Base-by-base conservation (phyloP, 2,888 invertebrate genomes). In the Myathropa florea region DNA sequence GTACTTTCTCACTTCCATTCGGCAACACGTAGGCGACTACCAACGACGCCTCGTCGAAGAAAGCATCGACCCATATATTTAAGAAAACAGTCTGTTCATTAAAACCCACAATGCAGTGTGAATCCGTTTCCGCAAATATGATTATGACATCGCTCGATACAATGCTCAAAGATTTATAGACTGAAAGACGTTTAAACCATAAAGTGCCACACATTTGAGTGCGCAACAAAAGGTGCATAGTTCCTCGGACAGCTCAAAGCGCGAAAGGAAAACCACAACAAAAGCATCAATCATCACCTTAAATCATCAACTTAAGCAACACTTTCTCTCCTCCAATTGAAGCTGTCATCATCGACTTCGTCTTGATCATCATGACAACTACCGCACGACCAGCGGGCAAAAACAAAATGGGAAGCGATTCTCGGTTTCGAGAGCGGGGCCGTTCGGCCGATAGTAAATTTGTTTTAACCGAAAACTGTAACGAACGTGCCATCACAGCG, bases 251-350 rank as follows among this genome's bases (percentile, higher is more conserved):
- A 6, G n/a, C 10, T 55, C 26, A 61, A 72, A 26, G 30, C 28
- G 33, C 10, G 36, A 55, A 24, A 24, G 24, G n/a, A 73, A 55
- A 33, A 46, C 18, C 46, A 46, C 46, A 46, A 46, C 18, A 63
- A 18, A 18, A 55, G 24, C 55, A 72, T 72, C 46, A 72, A 63
- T 72, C 61, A 61, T 70, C 26, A 71, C 46, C 28, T 60, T 21
- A 46, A 72, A 72, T 28, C 57, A 57, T 9, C 67, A 46, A 24
- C 59, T 33, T 57, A 36, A 60, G 67, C 28, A 68, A 61, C 61
- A 77, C 76, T 77, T 77, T 46, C 46, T 67, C 76, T 61, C 76
- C 53, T 24, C 18, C 55, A 73, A 55, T 59, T 30, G 39, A 60
- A 53, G 23, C 14, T 33, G 60, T 53, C 60, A 46, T 24, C 59